A percentile compares a stretch with the other conserved stretches of the same genome.
These are phyloP conservation scores for Hydrolagus colliei DNA, from an alignment of 2,797 vertebrate species.

Conservation along the genomic window DNA sequence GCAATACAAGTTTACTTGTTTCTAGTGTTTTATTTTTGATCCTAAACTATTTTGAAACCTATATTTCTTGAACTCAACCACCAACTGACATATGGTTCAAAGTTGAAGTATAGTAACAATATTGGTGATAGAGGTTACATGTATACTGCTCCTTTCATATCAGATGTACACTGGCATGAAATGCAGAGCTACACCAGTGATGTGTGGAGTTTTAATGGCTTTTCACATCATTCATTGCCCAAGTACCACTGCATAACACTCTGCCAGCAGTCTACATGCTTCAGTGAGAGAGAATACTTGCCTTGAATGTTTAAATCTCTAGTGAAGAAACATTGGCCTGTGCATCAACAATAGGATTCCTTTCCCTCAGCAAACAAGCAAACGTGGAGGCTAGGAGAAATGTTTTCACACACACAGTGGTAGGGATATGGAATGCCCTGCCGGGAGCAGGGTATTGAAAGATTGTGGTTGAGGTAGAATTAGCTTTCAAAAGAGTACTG, in stretches of 20 bases:
- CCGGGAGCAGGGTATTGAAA: too few relatives aligned
- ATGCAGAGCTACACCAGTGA: neutral
- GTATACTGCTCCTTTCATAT: neutral
- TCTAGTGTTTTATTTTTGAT: neutral
- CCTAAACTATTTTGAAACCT: neutral
- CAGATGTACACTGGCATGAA: neutral
- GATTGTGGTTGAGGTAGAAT: too few relatives aligned
- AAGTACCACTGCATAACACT: conserved; percentile 1
- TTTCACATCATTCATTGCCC: neutral
- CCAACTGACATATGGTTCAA: neutral
- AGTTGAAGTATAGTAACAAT: neutral
- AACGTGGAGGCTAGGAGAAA: too few relatives aligned
- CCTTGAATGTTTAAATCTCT: conserved; percentile 9
- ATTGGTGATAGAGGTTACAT: neutral
- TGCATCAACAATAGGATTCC: neutral
- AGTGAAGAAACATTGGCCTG: neutral
- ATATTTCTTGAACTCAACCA: neutral
- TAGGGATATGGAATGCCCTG: too few relatives aligned
- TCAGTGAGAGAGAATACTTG: conserved; percentile 26
- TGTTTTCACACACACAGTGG: too few relatives aligned
- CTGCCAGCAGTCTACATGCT: neutral
- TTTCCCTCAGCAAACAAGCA: neutral
- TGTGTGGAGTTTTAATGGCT: neutral
- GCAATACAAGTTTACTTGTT: neutral
- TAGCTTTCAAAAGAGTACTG: too few relatives aligned